phyloP scores from a whole-genome alignment of 2,888 invertebrate species.

The Heliconius cydno region DNA sequence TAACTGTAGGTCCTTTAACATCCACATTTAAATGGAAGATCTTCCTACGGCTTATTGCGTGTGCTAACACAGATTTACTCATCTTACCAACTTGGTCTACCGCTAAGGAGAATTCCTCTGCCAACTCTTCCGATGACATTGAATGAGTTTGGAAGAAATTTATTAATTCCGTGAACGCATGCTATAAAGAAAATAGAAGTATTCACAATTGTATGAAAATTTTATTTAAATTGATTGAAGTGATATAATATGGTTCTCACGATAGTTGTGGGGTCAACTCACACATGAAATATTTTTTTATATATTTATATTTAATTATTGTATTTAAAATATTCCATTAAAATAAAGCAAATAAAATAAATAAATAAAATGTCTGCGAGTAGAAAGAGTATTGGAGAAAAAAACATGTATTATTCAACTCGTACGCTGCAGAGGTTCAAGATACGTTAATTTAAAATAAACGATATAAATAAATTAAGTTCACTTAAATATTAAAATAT shows the following conservation, averaged over 20 bases:
- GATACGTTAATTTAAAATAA: not conserved
- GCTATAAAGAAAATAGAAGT: conserved; percentile 69
- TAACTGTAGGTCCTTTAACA: conserved; percentile 89
- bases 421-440: not conserved
- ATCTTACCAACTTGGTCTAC: conserved; percentile 65
- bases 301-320: not conserved
- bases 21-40: conserved; percentile 88
- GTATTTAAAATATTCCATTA: not conserved
- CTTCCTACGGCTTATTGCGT: conserved; percentile 73
- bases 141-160: conserved; percentile 86
- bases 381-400: not conserved
- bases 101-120: conserved; percentile 58
- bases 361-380: not conserved
- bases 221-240: not conserved
- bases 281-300: not conserved
- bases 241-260: no score
- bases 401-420: not conserved
- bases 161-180: conserved; percentile 87
- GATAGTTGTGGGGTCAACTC: not conserved
- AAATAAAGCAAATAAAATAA: not conserved
- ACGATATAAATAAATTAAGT: not conserved
- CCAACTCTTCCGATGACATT: conserved; percentile 72
- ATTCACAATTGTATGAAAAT: no score
- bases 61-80: conserved; percentile 70
- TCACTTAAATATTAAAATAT: not conserved